Conservation (phyloP, 2,113 vertebrate genomes). For the Microcebus tavaratra region DNA sequence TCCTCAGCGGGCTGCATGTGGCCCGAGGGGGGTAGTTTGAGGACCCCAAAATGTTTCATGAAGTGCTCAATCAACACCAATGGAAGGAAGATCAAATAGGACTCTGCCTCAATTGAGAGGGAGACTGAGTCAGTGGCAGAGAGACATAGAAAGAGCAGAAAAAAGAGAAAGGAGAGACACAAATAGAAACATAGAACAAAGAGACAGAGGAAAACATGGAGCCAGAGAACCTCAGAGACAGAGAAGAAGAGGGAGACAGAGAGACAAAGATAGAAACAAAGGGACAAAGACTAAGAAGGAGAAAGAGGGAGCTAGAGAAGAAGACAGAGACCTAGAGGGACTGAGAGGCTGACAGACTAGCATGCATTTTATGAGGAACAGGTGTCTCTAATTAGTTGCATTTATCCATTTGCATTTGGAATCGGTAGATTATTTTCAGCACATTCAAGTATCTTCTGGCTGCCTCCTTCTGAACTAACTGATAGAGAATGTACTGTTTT, state of each 20-base stretch:
- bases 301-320: background rate
- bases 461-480: slow-evolving; percentile 19
- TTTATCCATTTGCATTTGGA: background rate
- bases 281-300: background rate
- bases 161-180: background rate
- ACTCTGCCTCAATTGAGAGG: background rate
- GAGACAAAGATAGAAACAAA: background rate
- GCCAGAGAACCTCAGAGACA: background rate
- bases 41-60: background rate
- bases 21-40: too few relatives aligned
- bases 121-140: background rate
- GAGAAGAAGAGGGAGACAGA: background rate
- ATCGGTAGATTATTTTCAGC: background rate
- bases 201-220: background rate
- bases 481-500: background rate
- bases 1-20: too few relatives aligned
- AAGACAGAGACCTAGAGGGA: background rate
- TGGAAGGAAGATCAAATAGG: background rate
- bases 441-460: background rate
- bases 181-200: background rate
- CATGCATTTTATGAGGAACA: background rate
- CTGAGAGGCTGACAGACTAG: background rate
- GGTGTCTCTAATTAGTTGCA: background rate
- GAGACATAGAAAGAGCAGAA: background rate
- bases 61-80: background rate